Evolutionary conservation across 2,113 vertebrate species (phyloP).

Genomic region (Cichladusa arquata): DNA sequence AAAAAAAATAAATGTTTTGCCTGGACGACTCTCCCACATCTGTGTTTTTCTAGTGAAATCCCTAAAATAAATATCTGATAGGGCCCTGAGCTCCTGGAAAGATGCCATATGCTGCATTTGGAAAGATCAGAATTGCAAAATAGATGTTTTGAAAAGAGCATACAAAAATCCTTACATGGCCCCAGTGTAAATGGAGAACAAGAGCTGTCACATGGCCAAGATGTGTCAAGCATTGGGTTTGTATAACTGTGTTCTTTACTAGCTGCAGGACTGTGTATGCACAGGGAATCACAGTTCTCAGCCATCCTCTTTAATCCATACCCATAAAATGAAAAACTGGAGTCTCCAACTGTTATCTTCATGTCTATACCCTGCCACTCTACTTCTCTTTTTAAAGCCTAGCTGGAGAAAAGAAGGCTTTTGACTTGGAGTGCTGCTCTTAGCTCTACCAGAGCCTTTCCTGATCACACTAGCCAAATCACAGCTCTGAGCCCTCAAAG

Average conservation of each 20-base stretch:
- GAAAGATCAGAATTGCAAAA: slow-evolving; percentile 15
- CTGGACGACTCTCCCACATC: background rate
- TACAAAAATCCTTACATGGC: background rate
- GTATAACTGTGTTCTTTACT: background rate
- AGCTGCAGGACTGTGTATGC: background rate
- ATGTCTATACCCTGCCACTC: background rate
- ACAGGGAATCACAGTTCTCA: background rate
- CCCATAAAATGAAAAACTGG: background rate
- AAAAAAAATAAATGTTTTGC: slow-evolving; percentile 1
- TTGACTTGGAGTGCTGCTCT: background rate
- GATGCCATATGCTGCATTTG: background rate
- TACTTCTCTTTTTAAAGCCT: background rate
- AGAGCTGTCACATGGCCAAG: background rate
- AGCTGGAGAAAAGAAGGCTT: background rate
- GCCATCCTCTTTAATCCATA: background rate
- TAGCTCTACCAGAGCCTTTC: background rate
- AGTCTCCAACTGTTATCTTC: background rate
- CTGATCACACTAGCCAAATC: background rate
- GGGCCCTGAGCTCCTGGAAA: slow-evolving; percentile 6
- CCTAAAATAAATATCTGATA: slow-evolving; percentile 22
- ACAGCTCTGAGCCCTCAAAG: background rate
- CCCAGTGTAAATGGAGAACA: background rate
- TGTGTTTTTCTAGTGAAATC: slow-evolving; percentile 36
- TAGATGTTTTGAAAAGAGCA: background rate
- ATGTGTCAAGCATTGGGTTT: background rate